These are phyloP conservation scores for Platyscapa corneri DNA, from an alignment of 1,140 invertebrate species.

Conservation along the genomic window DNA sequence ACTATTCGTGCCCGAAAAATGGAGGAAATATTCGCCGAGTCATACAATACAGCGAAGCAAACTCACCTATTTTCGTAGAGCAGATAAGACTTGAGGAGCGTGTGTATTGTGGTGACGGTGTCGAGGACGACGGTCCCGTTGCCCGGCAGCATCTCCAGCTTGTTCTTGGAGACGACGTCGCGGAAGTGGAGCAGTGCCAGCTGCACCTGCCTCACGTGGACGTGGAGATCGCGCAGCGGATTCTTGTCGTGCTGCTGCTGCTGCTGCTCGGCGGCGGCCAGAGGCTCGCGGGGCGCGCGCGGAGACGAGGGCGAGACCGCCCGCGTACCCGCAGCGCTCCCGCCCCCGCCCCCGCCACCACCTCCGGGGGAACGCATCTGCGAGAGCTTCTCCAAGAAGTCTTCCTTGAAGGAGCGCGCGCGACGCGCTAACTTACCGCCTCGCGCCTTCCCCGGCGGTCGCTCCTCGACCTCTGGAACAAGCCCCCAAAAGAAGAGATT, in stretches of 20 bases:
- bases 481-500: neutral
- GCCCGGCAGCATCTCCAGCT: constrained; percentile 92
- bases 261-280: constrained; percentile 30
- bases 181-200: constrained; percentile 89
- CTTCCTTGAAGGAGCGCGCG: constrained; percentile 92
- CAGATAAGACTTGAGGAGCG: constrained; percentile 80
- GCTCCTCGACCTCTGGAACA: constrained; percentile 70
- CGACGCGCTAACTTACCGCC: constrained; percentile 87
- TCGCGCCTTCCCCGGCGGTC: constrained; percentile 73
- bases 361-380: constrained; percentile 85
- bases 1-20: neutral
- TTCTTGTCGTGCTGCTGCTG: constrained; percentile 65
- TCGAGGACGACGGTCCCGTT: constrained; percentile 94
- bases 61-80: constrained; percentile 82
- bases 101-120: constrained; percentile 91
- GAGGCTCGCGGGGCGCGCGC: constrained; percentile 57
- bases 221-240: constrained; percentile 71
- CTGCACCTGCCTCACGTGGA: constrained; percentile 78
- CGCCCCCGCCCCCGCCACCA: constrained; percentile 61
- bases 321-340: constrained; percentile 59
- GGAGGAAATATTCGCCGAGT: neutral
- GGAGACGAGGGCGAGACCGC: constrained; percentile 71
- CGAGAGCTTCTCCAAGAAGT: constrained; percentile 90
- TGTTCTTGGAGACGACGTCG: constrained; percentile 93
- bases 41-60: neutral